phyloP scores from a whole-genome alignment of 2,797 vertebrate species.

The Oreochromis grahami region DNA sequence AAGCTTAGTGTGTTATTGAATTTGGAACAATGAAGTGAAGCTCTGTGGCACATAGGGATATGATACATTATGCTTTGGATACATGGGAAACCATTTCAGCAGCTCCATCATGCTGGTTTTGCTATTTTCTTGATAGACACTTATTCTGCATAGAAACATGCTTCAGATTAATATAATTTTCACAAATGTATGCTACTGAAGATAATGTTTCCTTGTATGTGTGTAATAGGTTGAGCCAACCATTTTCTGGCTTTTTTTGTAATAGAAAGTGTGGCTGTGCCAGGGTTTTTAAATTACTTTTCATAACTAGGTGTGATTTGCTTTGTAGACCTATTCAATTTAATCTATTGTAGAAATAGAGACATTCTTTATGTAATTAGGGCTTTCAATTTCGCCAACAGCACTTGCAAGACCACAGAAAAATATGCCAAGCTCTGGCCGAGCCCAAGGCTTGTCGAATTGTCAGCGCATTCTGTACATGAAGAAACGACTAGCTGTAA shows the following conservation, averaged over 20 bases:
- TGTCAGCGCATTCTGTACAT: conserved; percentile 3
- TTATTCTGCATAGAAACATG: not conserved
- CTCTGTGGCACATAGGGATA: not conserved
- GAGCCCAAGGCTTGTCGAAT: not conserved
- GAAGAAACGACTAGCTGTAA: conserved; percentile 8
- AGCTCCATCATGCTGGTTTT: not conserved
- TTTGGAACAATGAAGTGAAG: not conserved
- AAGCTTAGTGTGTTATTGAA: not conserved
- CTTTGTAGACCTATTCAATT: not conserved
- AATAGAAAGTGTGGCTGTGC: not conserved
- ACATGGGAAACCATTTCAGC: not conserved
- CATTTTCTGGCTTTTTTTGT: not conserved
- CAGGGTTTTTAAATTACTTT: not conserved
- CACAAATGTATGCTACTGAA: not conserved
- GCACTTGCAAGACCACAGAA: not conserved
- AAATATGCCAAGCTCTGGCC: not conserved
- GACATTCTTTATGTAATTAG: not conserved
- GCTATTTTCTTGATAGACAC: not conserved
- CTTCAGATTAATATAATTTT: fast-evolving
- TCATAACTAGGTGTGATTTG: not conserved
- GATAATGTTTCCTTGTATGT: not conserved
- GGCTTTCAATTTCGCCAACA: not conserved
- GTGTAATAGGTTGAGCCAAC: not conserved
- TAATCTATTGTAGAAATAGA: not conserved
- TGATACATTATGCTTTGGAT: not conserved